Evolutionary conservation across 2,113 vertebrate species (phyloP), one percentile per base, ranked within the genome.

Genomic region (Ivindomyrus marchei): DNA sequence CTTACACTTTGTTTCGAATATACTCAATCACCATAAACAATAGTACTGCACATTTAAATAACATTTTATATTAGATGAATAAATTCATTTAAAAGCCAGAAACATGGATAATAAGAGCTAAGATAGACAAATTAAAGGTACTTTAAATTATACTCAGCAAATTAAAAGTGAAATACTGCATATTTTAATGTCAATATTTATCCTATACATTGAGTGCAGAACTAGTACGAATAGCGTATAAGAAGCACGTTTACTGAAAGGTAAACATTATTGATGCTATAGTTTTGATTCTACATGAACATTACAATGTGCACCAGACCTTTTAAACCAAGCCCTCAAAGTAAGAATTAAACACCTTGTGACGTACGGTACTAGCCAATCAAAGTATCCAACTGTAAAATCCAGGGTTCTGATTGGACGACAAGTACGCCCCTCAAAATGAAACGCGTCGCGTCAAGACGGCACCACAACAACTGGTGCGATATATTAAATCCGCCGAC

Each of bases 391-490:
- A 19, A 45, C 39, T 53, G 24, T 27, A 58, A 70, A 88, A 90
- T 42, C 21, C 74, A 46, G 13, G 31, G 24, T n/a, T 15, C 11
- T 91, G 91, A 94, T 94, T 93, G 93, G 93, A 53, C 52, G 9
- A 42, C 3, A 10, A 50, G 4, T n/a, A 58, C 70, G 90, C 92
- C 91, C 53, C 58, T 94, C 92, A 93, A 92, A 39, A 89, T 11
- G 10, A 87, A 90, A 90, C 58, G 85, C 42, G 87, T 90, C 84
- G 21, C 46, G 87, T 87, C 50, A 17, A 89, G 36, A 91, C 89
- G 91, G 24, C 21, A 66, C 90, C 52, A 89, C 89, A 88, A 88
- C 52, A 62, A 92, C 90, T 90, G 89, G 85, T 89, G 88, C 46
- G 83, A 90, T 87, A 85, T 36, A 19, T 74, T 86, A 88, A 90